Evolutionary conservation across 2,888 invertebrate genomes (phyloP).

Genomic region (Oligia fasciuncula): DNA sequence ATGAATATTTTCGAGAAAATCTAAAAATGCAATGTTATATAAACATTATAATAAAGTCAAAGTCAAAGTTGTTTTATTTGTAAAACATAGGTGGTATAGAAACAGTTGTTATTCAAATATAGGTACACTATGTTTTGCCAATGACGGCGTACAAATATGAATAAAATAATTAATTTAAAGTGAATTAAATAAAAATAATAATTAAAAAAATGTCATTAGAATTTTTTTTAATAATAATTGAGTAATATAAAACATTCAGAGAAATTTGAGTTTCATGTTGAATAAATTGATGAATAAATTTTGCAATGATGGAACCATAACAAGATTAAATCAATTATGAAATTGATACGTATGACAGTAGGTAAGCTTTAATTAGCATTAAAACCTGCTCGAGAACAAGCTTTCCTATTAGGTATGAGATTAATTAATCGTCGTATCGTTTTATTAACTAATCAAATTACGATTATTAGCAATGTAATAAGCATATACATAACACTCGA

Average conservation of each 20-base stretch:
- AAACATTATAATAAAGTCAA: neutral
- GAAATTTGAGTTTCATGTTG: conserved; percentile 16
- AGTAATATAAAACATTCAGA: conserved; percentile 6
- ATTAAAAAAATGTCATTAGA: too few species aligned
- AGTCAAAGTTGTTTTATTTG: too few species aligned
- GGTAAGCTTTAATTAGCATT: conserved; percentile 33
- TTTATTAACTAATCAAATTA: conserved; percentile 29
- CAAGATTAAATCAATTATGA: conserved; percentile 44
- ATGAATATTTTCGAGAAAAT: neutral
- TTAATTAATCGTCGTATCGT: conserved; percentile 29
- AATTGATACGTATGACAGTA: conserved; percentile 22
- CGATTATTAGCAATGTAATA: conserved; percentile 16
- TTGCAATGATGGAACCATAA: conserved; percentile 17
- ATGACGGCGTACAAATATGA: too few species aligned
- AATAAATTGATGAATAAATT: conserved; percentile 10
- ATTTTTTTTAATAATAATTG: too few species aligned
- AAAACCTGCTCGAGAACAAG: conserved; percentile 40
- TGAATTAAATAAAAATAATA: too few species aligned
- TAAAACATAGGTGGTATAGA: too few species aligned
- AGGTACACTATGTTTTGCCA: too few species aligned
- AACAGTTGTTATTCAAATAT: too few species aligned
- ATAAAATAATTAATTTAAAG: too few species aligned
- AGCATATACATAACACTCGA: conserved; percentile 30
- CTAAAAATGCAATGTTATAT: neutral
- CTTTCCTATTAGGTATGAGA: conserved; percentile 24